Conservation (phyloP, 2,888 invertebrate genomes). For the Agelastica alni region DNA sequence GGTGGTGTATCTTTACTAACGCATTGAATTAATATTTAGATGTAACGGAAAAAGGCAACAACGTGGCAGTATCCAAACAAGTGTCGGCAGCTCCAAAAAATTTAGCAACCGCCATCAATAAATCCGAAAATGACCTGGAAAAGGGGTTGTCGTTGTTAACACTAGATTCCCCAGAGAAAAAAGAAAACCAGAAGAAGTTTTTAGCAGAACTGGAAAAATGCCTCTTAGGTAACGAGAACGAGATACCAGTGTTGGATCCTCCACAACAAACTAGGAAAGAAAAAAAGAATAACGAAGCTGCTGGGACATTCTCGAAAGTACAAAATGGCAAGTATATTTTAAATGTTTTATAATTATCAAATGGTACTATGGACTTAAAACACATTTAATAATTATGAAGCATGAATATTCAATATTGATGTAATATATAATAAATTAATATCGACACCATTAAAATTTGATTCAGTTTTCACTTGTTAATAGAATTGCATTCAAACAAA, state of each 20-base stretch:
- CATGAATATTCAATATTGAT: too few species aligned
- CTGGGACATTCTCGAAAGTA: slow-evolving; percentile 48
- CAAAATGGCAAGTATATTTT: slow-evolving; percentile 47
- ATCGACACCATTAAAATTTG: too few species aligned
- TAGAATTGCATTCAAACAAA: slow-evolving; percentile 37
- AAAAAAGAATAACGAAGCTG: slow-evolving; percentile 26
- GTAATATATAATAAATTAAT: too few species aligned
- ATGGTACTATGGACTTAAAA: too few species aligned
- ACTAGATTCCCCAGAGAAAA: slow-evolving; percentile 35
- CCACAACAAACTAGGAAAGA: slow-evolving; percentile 46
- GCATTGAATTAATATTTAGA: background rate
- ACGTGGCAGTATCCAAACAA: slow-evolving; percentile 36
- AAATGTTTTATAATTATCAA: background rate
- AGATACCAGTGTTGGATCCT: slow-evolving; percentile 58
- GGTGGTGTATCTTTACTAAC: background rate
- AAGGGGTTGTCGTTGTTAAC: slow-evolving; percentile 35
- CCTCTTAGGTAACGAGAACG: slow-evolving; percentile 48
- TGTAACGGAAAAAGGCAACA: slow-evolving; percentile 23
- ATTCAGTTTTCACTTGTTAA: slow-evolving; percentile 8
- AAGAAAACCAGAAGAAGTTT: slow-evolving; percentile 57
- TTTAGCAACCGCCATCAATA: slow-evolving; percentile 28
- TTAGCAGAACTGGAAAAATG: slow-evolving; percentile 69
- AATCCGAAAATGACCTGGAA: slow-evolving; percentile 24
- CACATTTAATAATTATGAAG: too few species aligned
- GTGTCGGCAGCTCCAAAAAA: slow-evolving; percentile 38